These are phyloP conservation scores for Drosophila prolongata DNA, from an alignment of 2,888 invertebrate genomes.

Conservation along the genomic window DNA sequence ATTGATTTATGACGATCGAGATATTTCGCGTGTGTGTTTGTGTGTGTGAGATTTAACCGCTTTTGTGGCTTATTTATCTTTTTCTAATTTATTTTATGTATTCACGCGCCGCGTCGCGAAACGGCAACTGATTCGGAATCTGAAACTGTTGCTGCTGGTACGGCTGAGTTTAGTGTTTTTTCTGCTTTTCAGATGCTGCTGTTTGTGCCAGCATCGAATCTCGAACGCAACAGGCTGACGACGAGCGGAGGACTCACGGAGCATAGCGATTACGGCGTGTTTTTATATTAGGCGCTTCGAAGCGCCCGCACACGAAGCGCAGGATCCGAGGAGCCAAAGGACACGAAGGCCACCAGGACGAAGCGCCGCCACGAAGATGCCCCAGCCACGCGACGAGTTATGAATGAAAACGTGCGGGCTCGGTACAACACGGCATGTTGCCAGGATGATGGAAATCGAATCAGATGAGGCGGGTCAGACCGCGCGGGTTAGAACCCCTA, in stretches of 20 bases:
- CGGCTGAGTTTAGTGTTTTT: slow-evolving; percentile 2
- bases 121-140: slow-evolving; percentile 8
- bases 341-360: slow-evolving; percentile 13
- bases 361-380: not conserved
- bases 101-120: slow-evolving; percentile 25
- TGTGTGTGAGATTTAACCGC: slow-evolving; percentile 25
- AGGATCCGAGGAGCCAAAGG: slow-evolving; percentile 21
- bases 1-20: slow-evolving; percentile 66
- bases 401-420: slow-evolving; percentile 44
- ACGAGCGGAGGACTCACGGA: slow-evolving; percentile 82
- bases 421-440: slow-evolving; percentile 11
- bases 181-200: slow-evolving; percentile 14
- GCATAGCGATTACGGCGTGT: slow-evolving; percentile 72
- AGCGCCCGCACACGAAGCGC: slow-evolving; percentile 26
- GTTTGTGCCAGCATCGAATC: slow-evolving; percentile 20
- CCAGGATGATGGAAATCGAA: slow-evolving; percentile 17
- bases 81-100: slow-evolving; percentile 31
- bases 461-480: slow-evolving; percentile 15
- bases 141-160: slow-evolving; percentile 30
- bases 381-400: slow-evolving; percentile 31
- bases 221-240: slow-evolving; percentile 84
- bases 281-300: slow-evolving; percentile 80
- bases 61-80: slow-evolving; percentile 12
- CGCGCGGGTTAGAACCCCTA: slow-evolving; percentile 16
- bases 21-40: slow-evolving; percentile 47